Conservation (phyloP, 2,888 invertebrate species). For the Caenorhabditis parvicauda region DNA sequence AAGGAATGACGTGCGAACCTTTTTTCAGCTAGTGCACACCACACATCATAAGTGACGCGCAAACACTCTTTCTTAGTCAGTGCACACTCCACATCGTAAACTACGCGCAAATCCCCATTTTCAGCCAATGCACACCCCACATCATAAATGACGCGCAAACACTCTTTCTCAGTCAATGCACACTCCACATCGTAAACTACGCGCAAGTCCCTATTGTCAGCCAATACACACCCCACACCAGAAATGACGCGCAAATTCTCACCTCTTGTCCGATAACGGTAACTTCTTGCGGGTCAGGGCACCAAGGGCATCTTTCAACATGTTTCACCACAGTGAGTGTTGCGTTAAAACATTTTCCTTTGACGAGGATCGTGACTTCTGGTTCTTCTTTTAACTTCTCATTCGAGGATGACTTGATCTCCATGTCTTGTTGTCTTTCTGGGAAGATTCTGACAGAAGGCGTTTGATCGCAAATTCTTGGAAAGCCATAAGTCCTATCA, state of each 20-base stretch:
- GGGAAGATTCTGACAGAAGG: constrained; percentile 32
- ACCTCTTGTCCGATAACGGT: constrained; percentile 47
- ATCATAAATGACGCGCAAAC: too few relatives aligned
- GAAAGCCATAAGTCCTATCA: constrained; percentile 55
- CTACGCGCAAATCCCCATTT: too few relatives aligned
- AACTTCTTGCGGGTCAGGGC: constrained; percentile 53
- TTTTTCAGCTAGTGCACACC: too few relatives aligned
- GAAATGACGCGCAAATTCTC: constrained; percentile 10
- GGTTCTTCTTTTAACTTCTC: neutral
- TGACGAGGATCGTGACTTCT: constrained; percentile 30
- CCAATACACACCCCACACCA: too few relatives aligned
- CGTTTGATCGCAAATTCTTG: constrained; percentile 54
- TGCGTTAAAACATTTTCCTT: constrained; percentile 58
- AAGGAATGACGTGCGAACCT: too few relatives aligned
- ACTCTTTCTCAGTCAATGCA: too few relatives aligned
- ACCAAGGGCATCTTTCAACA: constrained; percentile 55
- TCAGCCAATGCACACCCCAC: too few relatives aligned
- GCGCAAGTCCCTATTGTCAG: too few relatives aligned
- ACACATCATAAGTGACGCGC: too few relatives aligned
- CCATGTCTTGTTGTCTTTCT: neutral
- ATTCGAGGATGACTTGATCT: neutral
- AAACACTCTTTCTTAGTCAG: too few relatives aligned
- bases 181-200: too few relatives aligned
- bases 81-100: too few relatives aligned
- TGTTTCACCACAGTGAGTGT: constrained; percentile 52